phyloP scores from a whole-genome alignment of 2,888 invertebrate species.

The Strigamia transsilvanica region DNA sequence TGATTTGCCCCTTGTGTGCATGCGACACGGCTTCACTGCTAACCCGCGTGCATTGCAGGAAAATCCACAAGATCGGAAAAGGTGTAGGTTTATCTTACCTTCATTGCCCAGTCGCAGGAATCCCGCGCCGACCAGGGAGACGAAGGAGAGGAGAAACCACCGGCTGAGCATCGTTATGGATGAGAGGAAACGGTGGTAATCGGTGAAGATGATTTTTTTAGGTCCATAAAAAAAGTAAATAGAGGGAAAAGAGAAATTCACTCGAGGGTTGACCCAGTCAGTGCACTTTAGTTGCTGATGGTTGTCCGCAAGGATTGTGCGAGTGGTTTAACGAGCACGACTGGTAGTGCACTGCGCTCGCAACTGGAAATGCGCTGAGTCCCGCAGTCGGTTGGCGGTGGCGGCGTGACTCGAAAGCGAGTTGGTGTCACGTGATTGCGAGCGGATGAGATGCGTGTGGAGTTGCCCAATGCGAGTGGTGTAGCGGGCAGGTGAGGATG shows the following conservation, averaged over 20 bases:
- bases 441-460: conserved; percentile 41
- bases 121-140: conserved; percentile 28
- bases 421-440: neutral
- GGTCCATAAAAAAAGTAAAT: conserved; percentile 37
- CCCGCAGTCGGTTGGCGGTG: conserved; percentile 32
- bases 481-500: conserved; percentile 8
- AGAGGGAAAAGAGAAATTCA: neutral
- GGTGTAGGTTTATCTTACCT: neutral
- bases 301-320: neutral
- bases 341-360: conserved; percentile 18
- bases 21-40: neutral
- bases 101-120: conserved; percentile 36
- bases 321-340: conserved; percentile 4
- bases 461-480: conserved; percentile 42
- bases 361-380: conserved; percentile 30
- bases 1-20: neutral
- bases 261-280: neutral
- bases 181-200: neutral
- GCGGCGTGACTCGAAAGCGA: conserved; percentile 43
- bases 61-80: neutral
- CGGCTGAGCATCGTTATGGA: conserved; percentile 38
- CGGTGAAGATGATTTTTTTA: conserved; percentile 26
- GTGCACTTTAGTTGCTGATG: neutral
- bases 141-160: conserved; percentile 27
- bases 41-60: neutral